Base-by-base conservation (phyloP, 2,888 invertebrate species). In the Oligia latruncula region DNA sequence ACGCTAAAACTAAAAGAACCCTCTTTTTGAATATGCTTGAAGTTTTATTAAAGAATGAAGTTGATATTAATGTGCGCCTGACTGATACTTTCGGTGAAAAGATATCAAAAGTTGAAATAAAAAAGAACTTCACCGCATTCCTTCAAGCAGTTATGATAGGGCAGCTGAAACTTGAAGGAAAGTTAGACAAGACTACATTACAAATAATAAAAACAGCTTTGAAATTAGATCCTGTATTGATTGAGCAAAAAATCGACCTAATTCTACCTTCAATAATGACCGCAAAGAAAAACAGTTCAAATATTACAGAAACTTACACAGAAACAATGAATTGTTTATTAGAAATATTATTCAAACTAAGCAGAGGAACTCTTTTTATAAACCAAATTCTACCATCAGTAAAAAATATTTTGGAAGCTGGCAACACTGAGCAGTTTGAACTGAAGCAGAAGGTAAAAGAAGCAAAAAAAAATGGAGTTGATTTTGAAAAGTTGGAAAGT, bases 321-420 rank as follows among this genome's bases (percentile, higher is more conserved):
- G 94, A 95, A 74, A 95, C 94, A 90, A 83, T 97, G 15, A 96
- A 95, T 83, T 95, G 91, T 72, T 90, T 97, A 43, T 64, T 97
- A n/a, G 95, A 96, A 90, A 95, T 93, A 46, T 84, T 96, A 35
- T 97, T 96, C 80, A 97, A 97, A 93, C 83, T 97, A 2, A 96
- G 97, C 77, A 91, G 95, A 85, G 97, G 97, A 0, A 93, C 92
- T 9, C 84, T 90, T 40, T 97, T 97, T 87, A 70, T 97, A 1
- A 93, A 90, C 58, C 93, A 95, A 91, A 94, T 97, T 74, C 90
- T 97, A 89, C 95, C 96, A 86, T 89, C 91, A 43, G 81, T 97
- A 11, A 96, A 96, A 90, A 74, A 87, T 0, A 86, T 90, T 86
- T 92, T 97, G 73, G 96, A 96, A 89, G 88, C 91, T 80, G 78